phyloP scores from a whole-genome alignment of 2,113 vertebrate genomes.

The Maccullochella peelii region DNA sequence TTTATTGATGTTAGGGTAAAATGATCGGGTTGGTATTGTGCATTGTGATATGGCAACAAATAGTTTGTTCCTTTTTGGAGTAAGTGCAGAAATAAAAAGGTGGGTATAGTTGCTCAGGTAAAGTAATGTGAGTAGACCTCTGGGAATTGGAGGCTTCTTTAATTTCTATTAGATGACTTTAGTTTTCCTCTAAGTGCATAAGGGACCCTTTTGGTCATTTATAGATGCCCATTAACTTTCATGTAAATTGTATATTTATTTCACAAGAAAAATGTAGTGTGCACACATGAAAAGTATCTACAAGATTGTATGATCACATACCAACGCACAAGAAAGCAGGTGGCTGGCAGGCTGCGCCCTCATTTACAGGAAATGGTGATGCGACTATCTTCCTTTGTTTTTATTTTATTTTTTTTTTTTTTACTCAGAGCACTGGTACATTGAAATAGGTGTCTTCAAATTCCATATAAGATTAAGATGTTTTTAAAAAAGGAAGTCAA shows the following conservation, averaged over 20 bases:
- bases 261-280: constrained; percentile 46
- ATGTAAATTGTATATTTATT: constrained; percentile 76
- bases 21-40: constrained; percentile 31
- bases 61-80: constrained; percentile 44
- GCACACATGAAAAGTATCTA: constrained; percentile 33
- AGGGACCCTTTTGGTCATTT: constrained; percentile 68
- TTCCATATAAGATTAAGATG: constrained; percentile 26
- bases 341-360: constrained; percentile 9
- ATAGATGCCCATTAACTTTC: constrained; percentile 53
- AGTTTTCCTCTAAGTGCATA: constrained; percentile 58
- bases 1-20: constrained; percentile 42
- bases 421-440: constrained; percentile 21
- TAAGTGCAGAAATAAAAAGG: constrained; percentile 30
- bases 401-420: constrained; percentile 2
- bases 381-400: constrained; percentile 3
- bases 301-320: constrained; percentile 65
- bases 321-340: constrained; percentile 56
- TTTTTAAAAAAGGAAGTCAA: constrained; percentile 1
- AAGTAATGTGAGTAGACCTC: constrained; percentile 72
- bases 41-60: constrained; percentile 24
- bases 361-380: constrained; percentile 36
- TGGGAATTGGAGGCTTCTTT: constrained; percentile 39
- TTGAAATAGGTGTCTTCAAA: not conserved
- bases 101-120: constrained; percentile 72
- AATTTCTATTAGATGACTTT: constrained; percentile 42